Conservation (phyloP, 2,888 invertebrate genomes). For the Podotricha telesiphe region DNA sequence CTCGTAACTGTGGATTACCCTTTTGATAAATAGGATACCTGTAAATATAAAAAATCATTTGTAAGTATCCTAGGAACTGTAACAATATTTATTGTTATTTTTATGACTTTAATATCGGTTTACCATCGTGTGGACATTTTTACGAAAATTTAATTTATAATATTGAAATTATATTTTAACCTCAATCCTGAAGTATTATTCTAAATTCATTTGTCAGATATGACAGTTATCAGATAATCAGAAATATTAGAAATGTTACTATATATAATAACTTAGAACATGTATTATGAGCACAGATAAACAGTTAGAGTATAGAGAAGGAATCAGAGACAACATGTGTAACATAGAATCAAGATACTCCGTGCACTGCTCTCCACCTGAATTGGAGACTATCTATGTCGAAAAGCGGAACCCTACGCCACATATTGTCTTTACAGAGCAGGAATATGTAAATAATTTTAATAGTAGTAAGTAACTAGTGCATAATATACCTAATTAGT, state of each 20-base stretch:
- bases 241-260: not conserved
- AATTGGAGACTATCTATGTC: too few relatives aligned
- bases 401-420: too few relatives aligned
- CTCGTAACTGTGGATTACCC: slow-evolving; percentile 96
- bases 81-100: not conserved
- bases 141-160: not conserved
- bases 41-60: slow-evolving; percentile 47
- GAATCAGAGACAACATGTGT: too few relatives aligned
- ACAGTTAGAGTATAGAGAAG: not conserved
- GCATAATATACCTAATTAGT: too few relatives aligned
- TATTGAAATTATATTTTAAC: not conserved
- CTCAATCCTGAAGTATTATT: slow-evolving; percentile 14
- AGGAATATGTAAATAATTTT: too few relatives aligned
- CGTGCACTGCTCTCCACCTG: too few relatives aligned
- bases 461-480: too few relatives aligned
- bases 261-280: too few relatives aligned
- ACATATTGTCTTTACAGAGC: too few relatives aligned
- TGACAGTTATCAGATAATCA: not conserved
- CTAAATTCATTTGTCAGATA: slow-evolving; percentile 1
- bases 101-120: slow-evolving; percentile 37
- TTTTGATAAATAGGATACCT: slow-evolving; percentile 96
- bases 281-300: not conserved
- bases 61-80: not conserved
- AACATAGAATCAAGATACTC: too few relatives aligned
- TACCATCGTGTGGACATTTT: slow-evolving; percentile 75